These are phyloP conservation scores for Perizoma affinitatum DNA, from an alignment of 2,888 invertebrate species.

Conservation along the genomic window DNA sequence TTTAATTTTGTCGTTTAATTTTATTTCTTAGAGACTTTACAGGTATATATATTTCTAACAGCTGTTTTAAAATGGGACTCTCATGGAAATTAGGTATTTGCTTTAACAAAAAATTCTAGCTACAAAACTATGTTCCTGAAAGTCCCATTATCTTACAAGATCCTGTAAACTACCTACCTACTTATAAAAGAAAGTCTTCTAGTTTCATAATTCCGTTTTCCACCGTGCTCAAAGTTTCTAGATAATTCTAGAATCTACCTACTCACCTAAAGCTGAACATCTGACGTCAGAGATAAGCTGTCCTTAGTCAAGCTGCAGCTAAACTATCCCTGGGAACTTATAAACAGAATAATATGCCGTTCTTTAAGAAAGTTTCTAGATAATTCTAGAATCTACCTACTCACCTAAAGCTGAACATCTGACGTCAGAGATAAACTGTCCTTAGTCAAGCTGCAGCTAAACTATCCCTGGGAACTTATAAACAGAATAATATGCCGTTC, in stretches of 20 bases:
- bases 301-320: conserved; percentile 4
- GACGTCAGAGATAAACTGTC: conserved; percentile 25
- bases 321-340: conserved; percentile 18
- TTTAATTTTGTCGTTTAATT: no score
- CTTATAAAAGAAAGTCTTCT: not conserved
- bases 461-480: conserved; percentile 19
- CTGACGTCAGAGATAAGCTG: conserved; percentile 25
- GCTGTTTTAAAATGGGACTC: no score
- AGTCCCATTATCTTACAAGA: no score
- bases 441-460: conserved; percentile 2
- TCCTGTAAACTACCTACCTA: no score
- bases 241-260: conserved; percentile 7
- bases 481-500: conserved; percentile 17
- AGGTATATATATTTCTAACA: no score
- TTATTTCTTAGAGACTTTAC: no score
- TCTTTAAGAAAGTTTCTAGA: conserved; percentile 10
- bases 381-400: conserved; percentile 20
- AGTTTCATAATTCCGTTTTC: conserved; percentile 15
- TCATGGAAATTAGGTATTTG: no score
- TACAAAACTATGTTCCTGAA: no score
- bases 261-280: conserved; percentile 9
- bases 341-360: conserved; percentile 14
- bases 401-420: conserved; percentile 18
- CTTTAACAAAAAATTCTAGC: no score
- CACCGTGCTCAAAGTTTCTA: conserved; percentile 14